phyloP scores from a whole-genome alignment of 2,888 invertebrate species.

The Morpho achilles region DNA sequence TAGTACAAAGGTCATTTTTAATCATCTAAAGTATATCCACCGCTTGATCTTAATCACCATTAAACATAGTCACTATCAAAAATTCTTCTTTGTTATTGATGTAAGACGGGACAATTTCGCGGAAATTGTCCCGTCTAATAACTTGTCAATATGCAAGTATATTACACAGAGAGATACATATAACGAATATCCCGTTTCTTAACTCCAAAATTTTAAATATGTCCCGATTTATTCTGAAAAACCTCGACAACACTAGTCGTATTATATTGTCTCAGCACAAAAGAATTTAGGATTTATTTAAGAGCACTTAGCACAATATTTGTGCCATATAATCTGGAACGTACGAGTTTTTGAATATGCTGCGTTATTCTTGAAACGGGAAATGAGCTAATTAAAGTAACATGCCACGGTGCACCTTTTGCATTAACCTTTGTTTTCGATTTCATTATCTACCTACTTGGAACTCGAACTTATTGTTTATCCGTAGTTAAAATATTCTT shows the following conservation, averaged over 20 bases:
- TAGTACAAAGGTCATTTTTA: too few species aligned
- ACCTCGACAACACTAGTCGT: constrained; percentile 1
- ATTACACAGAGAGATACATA: too few species aligned
- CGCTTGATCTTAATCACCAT: too few species aligned
- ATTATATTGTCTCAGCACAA: constrained; percentile 5
- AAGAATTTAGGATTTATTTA: constrained; percentile 9
- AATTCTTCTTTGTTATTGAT: too few species aligned
- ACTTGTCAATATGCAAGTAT: too few species aligned
- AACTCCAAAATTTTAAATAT: not conserved
- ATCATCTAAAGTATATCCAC: too few species aligned
- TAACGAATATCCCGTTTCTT: too few species aligned
- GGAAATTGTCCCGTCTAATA: too few species aligned
- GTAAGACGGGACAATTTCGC: too few species aligned
- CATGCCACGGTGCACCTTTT: constrained; percentile 9
- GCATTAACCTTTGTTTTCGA: constrained; percentile 1
- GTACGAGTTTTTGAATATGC: not conserved
- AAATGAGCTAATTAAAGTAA: constrained; percentile 18
- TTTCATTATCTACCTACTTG: not conserved
- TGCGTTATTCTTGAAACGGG: not conserved
- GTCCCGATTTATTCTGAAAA: not conserved
- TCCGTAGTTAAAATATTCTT: not conserved
- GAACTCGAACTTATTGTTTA: constrained; percentile 5
- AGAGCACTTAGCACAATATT: constrained; percentile 10
- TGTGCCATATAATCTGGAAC: constrained; percentile 3
- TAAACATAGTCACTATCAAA: too few species aligned